These are phyloP conservation scores for Lithobates pipiens DNA, from an alignment of 2,797 vertebrate species.

Conservation along the genomic window DNA sequence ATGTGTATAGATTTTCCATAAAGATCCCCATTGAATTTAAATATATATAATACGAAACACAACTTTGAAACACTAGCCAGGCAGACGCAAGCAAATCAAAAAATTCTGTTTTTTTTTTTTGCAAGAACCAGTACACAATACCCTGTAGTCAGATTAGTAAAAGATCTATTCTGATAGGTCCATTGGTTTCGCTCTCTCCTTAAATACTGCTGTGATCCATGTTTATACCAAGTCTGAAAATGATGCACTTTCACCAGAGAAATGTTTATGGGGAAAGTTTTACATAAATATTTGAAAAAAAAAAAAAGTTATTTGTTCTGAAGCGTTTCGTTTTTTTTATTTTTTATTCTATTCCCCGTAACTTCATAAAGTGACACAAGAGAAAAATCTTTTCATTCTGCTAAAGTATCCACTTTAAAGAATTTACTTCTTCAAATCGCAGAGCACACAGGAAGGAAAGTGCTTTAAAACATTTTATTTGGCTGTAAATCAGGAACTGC, in stretches of 20 bases:
- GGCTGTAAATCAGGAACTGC: constrained; percentile 31
- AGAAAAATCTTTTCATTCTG: constrained; percentile 37
- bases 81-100: too few relatives aligned
- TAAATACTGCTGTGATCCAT: too few relatives aligned
- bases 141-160: too few relatives aligned
- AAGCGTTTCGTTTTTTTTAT: neutral
- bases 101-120: too few relatives aligned
- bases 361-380: neutral
- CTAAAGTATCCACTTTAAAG: constrained; percentile 46
- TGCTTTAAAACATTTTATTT: constrained; percentile 51
- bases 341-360: neutral
- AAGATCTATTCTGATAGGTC: too few relatives aligned
- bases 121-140: too few relatives aligned
- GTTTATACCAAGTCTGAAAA: too few relatives aligned
- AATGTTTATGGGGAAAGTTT: neutral
- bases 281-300: neutral
- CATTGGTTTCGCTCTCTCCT: too few relatives aligned
- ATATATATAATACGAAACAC: too few relatives aligned
- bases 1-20: too few relatives aligned
- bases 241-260: neutral
- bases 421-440: constrained; percentile 39
- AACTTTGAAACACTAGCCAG: too few relatives aligned
- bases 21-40: too few relatives aligned
- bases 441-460: constrained; percentile 21
- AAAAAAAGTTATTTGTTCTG: neutral